Conservation (phyloP, 2,797 vertebrate genomes). For the Anabacerthia variegaticeps region DNA sequence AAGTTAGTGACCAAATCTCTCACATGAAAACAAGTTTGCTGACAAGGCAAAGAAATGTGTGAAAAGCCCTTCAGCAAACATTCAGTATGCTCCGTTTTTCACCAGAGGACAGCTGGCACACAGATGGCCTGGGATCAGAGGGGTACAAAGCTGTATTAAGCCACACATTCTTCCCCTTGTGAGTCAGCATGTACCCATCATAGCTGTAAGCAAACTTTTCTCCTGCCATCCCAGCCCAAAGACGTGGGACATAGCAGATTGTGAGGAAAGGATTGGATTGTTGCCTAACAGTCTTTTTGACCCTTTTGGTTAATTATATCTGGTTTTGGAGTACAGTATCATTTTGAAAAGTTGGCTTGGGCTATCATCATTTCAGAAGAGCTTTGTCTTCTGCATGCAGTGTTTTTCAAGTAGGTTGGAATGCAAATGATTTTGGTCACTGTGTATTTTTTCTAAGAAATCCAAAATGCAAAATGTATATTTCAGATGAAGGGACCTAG, state of each 20-base stretch:
- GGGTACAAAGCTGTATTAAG: not conserved
- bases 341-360: not conserved
- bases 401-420: not conserved
- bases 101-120: conserved; percentile 11
- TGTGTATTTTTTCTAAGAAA: not conserved
- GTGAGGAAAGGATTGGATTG: not conserved
- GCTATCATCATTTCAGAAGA: not conserved
- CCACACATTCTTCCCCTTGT: accelerated
- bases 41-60: conserved; percentile 40
- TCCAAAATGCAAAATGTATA: not conserved
- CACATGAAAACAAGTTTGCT: conserved; percentile 30
- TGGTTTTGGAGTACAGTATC: not conserved
- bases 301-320: not conserved
- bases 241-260: not conserved
- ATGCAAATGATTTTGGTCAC: not conserved
- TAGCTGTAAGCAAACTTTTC: not conserved
- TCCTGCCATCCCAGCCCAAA: not conserved
- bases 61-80: not conserved
- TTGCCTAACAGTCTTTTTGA: not conserved
- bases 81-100: not conserved
- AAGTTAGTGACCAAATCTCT: not conserved
- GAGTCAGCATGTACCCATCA: accelerated
- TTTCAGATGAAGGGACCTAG: not conserved
- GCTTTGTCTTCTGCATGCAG: not conserved
- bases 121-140: not conserved